Evolutionary conservation across 1,140 invertebrate genomes (phyloP).

Genomic region (Cherax destructor): DNA sequence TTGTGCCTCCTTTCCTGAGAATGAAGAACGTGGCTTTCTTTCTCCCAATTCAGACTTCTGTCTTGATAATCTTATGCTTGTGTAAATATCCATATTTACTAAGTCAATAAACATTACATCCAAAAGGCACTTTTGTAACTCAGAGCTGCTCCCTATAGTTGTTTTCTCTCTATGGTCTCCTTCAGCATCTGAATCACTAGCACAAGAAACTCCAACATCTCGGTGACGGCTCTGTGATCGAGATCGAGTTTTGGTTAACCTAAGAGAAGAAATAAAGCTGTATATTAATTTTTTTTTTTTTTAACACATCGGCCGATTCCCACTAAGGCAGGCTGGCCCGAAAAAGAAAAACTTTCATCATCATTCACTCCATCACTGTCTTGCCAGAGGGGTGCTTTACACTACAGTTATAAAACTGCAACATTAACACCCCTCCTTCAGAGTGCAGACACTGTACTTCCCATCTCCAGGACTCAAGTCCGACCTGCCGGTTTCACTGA

Average conservation of each 20-base stretch:
- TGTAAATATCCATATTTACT: slow-evolving; percentile 89
- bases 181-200: slow-evolving; percentile 17
- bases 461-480: too few species aligned
- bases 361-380: too few species aligned
- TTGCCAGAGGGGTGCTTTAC: too few species aligned
- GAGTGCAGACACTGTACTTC: too few species aligned
- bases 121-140: slow-evolving; percentile 78
- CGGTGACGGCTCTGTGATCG: slow-evolving; percentile 21
- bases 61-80: slow-evolving; percentile 77
- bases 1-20: slow-evolving; percentile 25
- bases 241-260: slow-evolving; percentile 18
- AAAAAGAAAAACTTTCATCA: too few species aligned
- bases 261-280: not conserved
- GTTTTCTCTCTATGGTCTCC: slow-evolving; percentile 6
- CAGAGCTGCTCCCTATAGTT: not conserved
- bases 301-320: too few species aligned
- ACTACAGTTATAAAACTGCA: too few species aligned
- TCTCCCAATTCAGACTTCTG: not conserved
- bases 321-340: too few species aligned
- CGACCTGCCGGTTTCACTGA: too few species aligned
- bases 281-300: too few species aligned
- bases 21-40: slow-evolving; percentile 64
- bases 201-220: not conserved
- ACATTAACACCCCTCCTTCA: too few species aligned
- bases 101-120: slow-evolving; percentile 86